Conservation (phyloP, 1,140 invertebrate genomes). For the Ceratina calcarata region DNA sequence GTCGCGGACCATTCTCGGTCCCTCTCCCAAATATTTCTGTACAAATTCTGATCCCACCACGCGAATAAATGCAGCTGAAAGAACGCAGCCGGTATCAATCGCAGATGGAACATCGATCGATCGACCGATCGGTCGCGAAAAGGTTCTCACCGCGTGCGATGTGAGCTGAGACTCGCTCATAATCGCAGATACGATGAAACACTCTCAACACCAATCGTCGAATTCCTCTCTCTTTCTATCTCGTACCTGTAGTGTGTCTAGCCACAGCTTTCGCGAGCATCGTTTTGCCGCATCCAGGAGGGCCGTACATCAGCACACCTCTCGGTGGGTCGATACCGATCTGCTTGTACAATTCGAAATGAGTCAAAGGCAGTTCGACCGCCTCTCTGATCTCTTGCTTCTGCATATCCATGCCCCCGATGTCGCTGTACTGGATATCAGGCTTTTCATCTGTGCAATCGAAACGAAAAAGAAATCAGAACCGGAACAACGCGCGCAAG, state of each 20-base stretch:
- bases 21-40: conserved; percentile 99
- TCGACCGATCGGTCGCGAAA: too few species aligned
- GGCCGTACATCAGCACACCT: conserved; percentile 99
- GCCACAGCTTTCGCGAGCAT: conserved; percentile 99
- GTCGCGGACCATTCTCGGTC: conserved; percentile 99
- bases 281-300: conserved; percentile 98
- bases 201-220: too few species aligned
- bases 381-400: conserved; percentile 99
- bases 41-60: conserved; percentile 99
- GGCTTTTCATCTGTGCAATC: conserved; percentile 94
- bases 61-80: conserved; percentile 95
- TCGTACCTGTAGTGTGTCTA: conserved; percentile 94
- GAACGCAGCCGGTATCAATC: conserved; percentile 41
- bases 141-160: too few species aligned
- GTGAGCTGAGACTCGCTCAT: too few species aligned
- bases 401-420: conserved; percentile 99
- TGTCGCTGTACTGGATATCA: conserved; percentile 97
- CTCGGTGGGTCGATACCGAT: conserved; percentile 98
- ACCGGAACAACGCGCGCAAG: too few species aligned
- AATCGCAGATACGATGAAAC: too few species aligned
- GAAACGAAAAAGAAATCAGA: conserved; percentile 34
- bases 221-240: not conserved
- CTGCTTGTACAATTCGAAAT: conserved; percentile 99
- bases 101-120: conserved; percentile 5
- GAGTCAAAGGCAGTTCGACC: conserved; percentile 98